Percentiles rank a stretch among this genome's conserved stretches.
These are phyloP conservation scores for Encarsia formosa DNA, from an alignment of 2,888 invertebrate genomes.

Conservation along the genomic window DNA sequence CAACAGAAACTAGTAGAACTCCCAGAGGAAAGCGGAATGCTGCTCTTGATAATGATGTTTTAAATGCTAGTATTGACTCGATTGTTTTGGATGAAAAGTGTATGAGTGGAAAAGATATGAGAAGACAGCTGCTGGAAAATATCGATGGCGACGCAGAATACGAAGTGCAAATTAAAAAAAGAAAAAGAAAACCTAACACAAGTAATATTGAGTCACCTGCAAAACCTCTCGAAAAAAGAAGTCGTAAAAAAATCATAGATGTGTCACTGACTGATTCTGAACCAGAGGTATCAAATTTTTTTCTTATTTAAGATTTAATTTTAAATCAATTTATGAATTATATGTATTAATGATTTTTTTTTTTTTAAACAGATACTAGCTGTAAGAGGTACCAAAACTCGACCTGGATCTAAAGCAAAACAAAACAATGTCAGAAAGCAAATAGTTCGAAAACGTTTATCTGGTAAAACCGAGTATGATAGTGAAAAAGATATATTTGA, in stretches of 20 bases:
- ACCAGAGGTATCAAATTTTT: slow-evolving; percentile 33
- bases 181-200: slow-evolving; percentile 30
- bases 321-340: neutral
- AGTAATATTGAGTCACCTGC: slow-evolving; percentile 11
- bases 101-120: slow-evolving; percentile 36
- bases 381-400: slow-evolving; percentile 35
- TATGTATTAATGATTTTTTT: slow-evolving; percentile 1
- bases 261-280: slow-evolving; percentile 34
- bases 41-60: slow-evolving; percentile 11
- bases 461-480: slow-evolving; percentile 17
- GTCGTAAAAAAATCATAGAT: slow-evolving; percentile 26
- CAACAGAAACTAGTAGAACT: slow-evolving; percentile 22
- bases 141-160: slow-evolving; percentile 44
- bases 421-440: too few species aligned
- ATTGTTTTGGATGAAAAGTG: slow-evolving; percentile 42
- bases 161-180: slow-evolving; percentile 42
- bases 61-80: slow-evolving; percentile 41
- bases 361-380: neutral
- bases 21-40: slow-evolving; percentile 20
- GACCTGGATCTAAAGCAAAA: slow-evolving; percentile 28
- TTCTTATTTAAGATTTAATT: neutral
- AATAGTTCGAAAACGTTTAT: slow-evolving; percentile 15
- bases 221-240: slow-evolving; percentile 22
- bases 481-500: slow-evolving; percentile 42
- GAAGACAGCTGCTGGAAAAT: slow-evolving; percentile 33